These are phyloP conservation scores for Endotricha flammealis DNA, from an alignment of 2,888 invertebrate species.

Conservation along the genomic window DNA sequence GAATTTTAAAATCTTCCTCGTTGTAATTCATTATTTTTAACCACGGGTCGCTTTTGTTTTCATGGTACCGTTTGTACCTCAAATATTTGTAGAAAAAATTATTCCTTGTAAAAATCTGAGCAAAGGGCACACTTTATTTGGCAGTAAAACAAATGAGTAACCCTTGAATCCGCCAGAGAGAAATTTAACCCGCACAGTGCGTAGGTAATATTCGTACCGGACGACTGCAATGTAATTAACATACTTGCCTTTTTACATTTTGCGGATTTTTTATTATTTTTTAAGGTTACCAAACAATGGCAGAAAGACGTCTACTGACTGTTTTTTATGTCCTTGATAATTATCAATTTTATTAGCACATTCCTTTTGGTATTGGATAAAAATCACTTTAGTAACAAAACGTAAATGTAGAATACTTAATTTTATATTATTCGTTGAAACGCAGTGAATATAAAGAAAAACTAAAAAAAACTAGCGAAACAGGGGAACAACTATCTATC, in stretches of 20 bases:
- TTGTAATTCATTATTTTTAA: not conserved
- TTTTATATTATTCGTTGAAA: too few species aligned
- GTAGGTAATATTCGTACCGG: conserved; percentile 12
- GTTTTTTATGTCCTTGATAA: too few species aligned
- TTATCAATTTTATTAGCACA: too few species aligned
- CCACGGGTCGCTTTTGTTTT: not conserved
- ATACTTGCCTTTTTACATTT: conserved; percentile 5
- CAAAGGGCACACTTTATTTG: conserved; percentile 23
- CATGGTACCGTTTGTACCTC: conserved; percentile 13
- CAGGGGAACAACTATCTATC: too few species aligned
- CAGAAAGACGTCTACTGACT: too few species aligned
- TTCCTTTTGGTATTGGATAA: too few species aligned
- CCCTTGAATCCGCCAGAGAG: conserved; percentile 13
- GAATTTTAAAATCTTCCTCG: conserved; percentile 2
- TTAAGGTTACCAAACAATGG: too few species aligned
- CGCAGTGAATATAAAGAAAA: too few species aligned
- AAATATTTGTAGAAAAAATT: conserved; percentile 20
- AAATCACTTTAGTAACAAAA: too few species aligned
- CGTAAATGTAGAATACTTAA: too few species aligned
- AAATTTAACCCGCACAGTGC: conserved; percentile 7
- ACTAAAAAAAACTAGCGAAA: too few species aligned
- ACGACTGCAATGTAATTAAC: conserved; percentile 8
- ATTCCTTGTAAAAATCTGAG: conserved; percentile 14
- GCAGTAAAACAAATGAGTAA: conserved; percentile 20
- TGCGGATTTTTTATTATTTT: too few species aligned